Percentiles rank a stretch among this genome's conserved stretches.
phyloP scores from a whole-genome alignment of 2,113 vertebrate genomes.

The Atlantisia rogersi region DNA sequence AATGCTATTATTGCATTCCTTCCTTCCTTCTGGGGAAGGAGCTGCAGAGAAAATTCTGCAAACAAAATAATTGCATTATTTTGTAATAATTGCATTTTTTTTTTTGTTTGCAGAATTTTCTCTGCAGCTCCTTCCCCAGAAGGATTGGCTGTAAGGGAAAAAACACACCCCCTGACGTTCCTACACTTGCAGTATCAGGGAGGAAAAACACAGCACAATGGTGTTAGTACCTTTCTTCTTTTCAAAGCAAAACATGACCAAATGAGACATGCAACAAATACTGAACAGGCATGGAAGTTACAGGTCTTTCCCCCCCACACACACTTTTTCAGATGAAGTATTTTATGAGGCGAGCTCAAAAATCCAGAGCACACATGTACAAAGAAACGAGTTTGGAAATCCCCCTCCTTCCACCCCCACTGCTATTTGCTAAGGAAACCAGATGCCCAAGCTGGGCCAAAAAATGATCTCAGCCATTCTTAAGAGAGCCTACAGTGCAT shows the following conservation, averaged over 20 bases:
- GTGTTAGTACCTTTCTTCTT: neutral
- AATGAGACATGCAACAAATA: neutral
- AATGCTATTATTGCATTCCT: too few relatives aligned
- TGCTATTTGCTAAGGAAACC: constrained; percentile 61
- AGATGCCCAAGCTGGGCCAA: constrained; percentile 50
- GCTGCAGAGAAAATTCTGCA: neutral
- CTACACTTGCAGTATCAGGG: neutral
- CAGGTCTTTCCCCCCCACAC: neutral
- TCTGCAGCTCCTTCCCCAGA: neutral
- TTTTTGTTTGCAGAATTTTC: neutral
- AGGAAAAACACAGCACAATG: neutral
- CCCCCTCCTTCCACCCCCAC: constrained; percentile 22
- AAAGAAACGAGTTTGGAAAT: constrained; percentile 47
- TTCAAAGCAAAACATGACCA: neutral
- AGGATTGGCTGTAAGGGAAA: neutral
- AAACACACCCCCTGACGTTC: neutral
- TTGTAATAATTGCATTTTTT: too few relatives aligned
- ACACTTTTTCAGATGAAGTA: neutral
- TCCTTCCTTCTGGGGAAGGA: neutral
- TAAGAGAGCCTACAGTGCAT: constrained; percentile 49
- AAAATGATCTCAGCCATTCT: constrained; percentile 71
- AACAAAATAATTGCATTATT: neutral
- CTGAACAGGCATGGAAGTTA: neutral
- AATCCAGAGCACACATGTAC: neutral
- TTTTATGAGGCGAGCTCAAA: neutral